Evolutionary conservation across 2,797 vertebrate species (phyloP).

Genomic region (Gymnocypris eckloni): DNA sequence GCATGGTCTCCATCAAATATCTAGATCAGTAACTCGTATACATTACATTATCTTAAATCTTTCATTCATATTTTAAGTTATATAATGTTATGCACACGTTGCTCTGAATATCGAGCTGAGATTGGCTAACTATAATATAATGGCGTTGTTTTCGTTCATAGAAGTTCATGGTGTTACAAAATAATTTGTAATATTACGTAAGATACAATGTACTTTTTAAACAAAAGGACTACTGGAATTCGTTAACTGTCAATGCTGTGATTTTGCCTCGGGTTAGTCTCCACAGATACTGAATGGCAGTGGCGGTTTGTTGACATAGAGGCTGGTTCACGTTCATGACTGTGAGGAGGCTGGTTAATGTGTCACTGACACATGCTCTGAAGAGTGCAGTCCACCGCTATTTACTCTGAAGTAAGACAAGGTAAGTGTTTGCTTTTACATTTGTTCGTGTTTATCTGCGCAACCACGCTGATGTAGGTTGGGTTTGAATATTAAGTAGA

Average conservation of each 20-base stretch:
- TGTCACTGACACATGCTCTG: not conserved
- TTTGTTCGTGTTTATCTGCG: not conserved
- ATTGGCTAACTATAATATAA: not conserved
- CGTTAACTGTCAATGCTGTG: not conserved
- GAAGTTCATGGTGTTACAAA: not conserved
- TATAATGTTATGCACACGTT: not conserved
- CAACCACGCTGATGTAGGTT: not conserved
- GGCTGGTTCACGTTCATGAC: not conserved
- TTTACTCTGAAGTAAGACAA: not conserved
- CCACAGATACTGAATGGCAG: not conserved
- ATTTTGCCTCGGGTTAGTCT: not conserved
- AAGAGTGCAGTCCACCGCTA: not conserved
- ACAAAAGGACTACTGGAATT: not conserved
- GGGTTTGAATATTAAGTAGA: not conserved
- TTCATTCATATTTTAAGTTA: not conserved
- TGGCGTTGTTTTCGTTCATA: not conserved
- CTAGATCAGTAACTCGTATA: not conserved
- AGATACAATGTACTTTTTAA: not conserved
- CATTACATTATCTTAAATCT: not conserved
- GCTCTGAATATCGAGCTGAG: not conserved
- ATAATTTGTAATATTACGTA: not conserved
- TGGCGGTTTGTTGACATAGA: not conserved
- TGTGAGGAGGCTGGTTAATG: constrained; percentile 6
- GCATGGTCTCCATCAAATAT: not conserved
- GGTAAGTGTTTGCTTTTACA: constrained; percentile 10